Evolutionary conservation across 1,140 invertebrate genomes (phyloP).

Genomic region (Diachasma alloeum): DNA sequence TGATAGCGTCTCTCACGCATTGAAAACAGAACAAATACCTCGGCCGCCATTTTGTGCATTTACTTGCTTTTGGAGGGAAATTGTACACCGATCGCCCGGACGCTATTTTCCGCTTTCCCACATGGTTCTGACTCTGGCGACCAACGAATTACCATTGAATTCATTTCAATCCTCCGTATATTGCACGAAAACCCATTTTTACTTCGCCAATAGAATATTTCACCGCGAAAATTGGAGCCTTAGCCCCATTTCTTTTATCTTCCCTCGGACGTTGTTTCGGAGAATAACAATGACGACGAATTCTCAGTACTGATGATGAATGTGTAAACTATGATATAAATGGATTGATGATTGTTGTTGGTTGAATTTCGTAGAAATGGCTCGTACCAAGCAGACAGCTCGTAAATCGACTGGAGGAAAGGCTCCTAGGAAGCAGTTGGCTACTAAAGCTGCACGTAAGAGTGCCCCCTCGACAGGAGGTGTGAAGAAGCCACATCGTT

Average conservation of each 20-base stretch:
- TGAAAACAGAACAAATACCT: constrained; percentile 40
- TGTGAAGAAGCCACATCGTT: constrained; percentile 70
- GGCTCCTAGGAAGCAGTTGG: constrained; percentile 76
- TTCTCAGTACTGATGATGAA: no score
- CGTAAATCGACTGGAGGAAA: constrained; percentile 80
- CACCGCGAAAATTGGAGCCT: no score
- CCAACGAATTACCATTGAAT: neutral
- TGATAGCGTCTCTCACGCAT: constrained; percentile 41
- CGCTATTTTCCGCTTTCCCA: neutral
- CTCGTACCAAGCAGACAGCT: constrained; percentile 83
- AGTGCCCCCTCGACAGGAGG: constrained; percentile 68
- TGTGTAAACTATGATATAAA: no score
- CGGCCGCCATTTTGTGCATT: constrained; percentile 61
- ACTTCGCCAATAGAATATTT: no score
- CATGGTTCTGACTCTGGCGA: neutral
- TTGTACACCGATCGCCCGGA: neutral
- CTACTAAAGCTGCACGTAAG: constrained; percentile 71
- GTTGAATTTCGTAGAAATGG: constrained; percentile 65
- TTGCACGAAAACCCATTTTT: no score
- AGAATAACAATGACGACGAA: no score
- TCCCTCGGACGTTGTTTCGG: no score
- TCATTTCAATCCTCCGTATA: neutral
- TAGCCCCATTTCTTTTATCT: no score
- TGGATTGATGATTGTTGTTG: neutral
- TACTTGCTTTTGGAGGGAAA: constrained; percentile 61